Percentiles rank a stretch among this genome's conserved stretches.
Evolutionary conservation across 2,113 vertebrate genomes (phyloP).

Genomic region (Carollia perspicillata): DNA sequence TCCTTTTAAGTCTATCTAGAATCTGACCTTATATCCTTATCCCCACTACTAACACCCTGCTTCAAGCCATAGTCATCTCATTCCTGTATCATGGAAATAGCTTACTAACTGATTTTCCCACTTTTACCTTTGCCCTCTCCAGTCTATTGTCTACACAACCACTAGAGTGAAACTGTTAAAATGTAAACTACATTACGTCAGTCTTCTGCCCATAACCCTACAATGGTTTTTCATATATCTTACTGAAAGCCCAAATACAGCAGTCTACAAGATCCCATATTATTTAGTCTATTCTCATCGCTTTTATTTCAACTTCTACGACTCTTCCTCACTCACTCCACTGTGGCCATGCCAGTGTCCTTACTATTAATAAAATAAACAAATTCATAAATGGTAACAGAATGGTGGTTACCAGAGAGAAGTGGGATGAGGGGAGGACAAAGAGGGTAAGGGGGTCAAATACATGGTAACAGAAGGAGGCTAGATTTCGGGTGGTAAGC

Average conservation of each 20-base stretch:
- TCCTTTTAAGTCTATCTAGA: not conserved
- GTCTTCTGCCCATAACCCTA: not conserved
- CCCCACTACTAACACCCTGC: not conserved
- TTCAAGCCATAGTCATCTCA: not conserved
- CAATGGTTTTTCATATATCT: not conserved
- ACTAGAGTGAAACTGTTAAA: constrained; percentile 11
- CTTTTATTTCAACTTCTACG: not conserved
- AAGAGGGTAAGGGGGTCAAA: not conserved
- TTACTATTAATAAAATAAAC: not conserved
- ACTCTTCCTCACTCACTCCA: not conserved
- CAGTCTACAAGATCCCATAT: not conserved
- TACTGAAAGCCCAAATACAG: not conserved
- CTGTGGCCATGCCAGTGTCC: not conserved
- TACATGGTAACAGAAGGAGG: not conserved
- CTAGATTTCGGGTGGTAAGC: not conserved
- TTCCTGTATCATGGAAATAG: not conserved
- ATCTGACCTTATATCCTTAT: not conserved
- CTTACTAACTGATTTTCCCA: not conserved
- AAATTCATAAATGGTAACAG: not conserved
- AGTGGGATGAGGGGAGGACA: not conserved
- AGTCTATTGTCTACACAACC: not conserved
- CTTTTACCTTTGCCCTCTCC: not conserved
- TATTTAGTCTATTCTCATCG: not conserved
- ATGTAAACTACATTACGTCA: not conserved
- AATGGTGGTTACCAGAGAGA: not conserved